Evolutionary conservation across 2,113 vertebrate genomes (phyloP).

Genomic region (Ictalurus furcatus): DNA sequence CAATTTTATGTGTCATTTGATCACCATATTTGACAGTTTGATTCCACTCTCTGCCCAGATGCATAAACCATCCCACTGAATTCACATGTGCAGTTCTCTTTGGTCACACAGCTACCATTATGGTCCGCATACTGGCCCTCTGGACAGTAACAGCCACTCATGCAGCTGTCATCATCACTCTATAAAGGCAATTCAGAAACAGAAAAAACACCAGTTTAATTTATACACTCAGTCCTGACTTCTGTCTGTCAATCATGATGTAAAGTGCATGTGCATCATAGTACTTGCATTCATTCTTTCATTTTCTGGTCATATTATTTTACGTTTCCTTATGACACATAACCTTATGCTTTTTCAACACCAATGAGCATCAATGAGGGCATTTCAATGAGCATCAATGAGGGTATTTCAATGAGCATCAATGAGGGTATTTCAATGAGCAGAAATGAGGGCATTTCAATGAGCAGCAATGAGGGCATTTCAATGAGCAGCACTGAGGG

Average conservation of each 20-base stretch:
- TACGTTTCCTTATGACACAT: no score
- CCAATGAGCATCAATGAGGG: no score
- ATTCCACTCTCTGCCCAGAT: slow-evolving; percentile 60
- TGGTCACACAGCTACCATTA: slow-evolving; percentile 63
- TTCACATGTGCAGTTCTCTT: slow-evolving; percentile 67
- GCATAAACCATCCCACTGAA: slow-evolving; percentile 61
- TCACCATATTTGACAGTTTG: slow-evolving; percentile 67
- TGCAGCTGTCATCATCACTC: slow-evolving; percentile 54
- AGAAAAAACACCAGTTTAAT: not conserved
- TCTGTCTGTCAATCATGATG: not conserved
- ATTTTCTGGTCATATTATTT: no score
- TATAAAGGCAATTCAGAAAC: slow-evolving; percentile 37
- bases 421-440: no score
- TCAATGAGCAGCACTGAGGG: no score
- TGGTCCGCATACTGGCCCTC: slow-evolving; percentile 68
- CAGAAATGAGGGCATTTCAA: no score
- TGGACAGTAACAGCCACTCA: slow-evolving; percentile 70
- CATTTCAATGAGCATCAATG: no score
- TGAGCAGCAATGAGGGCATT: no score
- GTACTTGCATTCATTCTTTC: no score
- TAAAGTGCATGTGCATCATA: not conserved
- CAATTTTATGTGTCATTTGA: no score
- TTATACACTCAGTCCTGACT: not conserved
- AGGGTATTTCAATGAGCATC: no score
- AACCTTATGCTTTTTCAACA: no score